These are phyloP conservation scores for Nasonovia ribisnigri DNA, from an alignment of 2,888 invertebrate genomes.

Conservation along the genomic window DNA sequence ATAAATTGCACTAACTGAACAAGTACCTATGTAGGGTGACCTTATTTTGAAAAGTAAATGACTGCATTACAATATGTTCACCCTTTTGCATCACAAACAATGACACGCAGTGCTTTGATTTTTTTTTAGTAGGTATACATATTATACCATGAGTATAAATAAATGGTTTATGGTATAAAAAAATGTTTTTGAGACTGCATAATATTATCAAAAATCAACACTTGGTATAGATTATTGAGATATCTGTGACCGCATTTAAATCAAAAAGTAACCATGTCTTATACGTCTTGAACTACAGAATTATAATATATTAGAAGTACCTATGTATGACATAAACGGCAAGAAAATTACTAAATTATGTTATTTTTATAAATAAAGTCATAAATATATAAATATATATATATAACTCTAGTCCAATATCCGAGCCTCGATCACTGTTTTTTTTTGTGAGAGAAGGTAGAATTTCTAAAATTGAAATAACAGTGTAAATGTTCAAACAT, in stretches of 20 bases:
- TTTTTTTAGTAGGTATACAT: not conserved
- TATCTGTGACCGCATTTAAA: not conserved
- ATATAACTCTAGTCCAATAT: too few relatives aligned
- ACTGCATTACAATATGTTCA: not conserved
- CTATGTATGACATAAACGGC: not conserved
- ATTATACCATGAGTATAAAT: not conserved
- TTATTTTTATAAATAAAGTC: not conserved
- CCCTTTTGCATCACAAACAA: not conserved
- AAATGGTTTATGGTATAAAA: not conserved
- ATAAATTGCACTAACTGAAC: slow-evolving; percentile 2
- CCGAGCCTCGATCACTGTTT: not conserved
- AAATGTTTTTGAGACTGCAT: not conserved
- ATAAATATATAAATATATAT: not conserved
- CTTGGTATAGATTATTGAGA: not conserved
- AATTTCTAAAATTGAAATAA: not conserved
- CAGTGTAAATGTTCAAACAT: not conserved
- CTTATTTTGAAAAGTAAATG: not conserved
- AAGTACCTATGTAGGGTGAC: not conserved
- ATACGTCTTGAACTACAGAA: not conserved
- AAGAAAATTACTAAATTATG: not conserved
- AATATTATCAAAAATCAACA: not conserved
- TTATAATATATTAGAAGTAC: not conserved
- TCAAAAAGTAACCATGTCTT: not conserved
- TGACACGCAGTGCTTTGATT: not conserved
- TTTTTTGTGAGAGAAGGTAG: not conserved